These are phyloP conservation scores for Mionectes macconnelli DNA, from an alignment of 2,113 vertebrate species.

Conservation along the genomic window DNA sequence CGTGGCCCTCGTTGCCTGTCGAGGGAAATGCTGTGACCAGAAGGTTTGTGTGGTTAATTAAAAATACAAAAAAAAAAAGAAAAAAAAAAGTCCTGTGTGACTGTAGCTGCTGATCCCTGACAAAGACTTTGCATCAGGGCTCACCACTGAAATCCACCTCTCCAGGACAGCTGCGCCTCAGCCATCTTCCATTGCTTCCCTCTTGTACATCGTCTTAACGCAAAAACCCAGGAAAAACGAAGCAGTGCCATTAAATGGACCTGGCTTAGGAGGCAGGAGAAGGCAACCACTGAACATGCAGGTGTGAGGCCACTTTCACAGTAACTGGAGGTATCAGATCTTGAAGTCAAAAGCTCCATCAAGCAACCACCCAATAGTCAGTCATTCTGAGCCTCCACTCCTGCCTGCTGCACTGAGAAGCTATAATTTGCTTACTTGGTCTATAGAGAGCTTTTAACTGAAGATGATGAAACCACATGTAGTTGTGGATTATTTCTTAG, in stretches of 20 bases:
- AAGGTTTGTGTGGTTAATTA: neutral
- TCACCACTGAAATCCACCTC: neutral
- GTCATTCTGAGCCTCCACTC: neutral
- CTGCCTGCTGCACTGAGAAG: neutral
- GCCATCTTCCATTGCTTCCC: neutral
- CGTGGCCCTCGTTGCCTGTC: neutral
- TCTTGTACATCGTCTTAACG: neutral
- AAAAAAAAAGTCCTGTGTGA: neutral
- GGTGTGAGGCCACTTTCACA: neutral
- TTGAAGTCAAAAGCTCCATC: neutral
- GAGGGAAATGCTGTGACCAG: neutral
- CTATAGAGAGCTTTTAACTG: neutral
- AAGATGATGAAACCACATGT: neutral
- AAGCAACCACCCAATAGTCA: neutral
- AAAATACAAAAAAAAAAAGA: neutral
- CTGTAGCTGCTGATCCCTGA: neutral
- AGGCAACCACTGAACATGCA: fast-evolving
- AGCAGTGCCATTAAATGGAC: neutral
- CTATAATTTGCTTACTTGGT: neutral
- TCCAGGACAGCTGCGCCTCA: neutral
- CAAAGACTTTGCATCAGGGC: neutral
- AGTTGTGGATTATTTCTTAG: neutral
- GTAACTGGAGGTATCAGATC: neutral
- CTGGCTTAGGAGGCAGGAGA: neutral
- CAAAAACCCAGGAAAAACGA: neutral